phyloP scores from a whole-genome alignment of 1,140 invertebrate species.

The Dinoponera quadriceps region DNA sequence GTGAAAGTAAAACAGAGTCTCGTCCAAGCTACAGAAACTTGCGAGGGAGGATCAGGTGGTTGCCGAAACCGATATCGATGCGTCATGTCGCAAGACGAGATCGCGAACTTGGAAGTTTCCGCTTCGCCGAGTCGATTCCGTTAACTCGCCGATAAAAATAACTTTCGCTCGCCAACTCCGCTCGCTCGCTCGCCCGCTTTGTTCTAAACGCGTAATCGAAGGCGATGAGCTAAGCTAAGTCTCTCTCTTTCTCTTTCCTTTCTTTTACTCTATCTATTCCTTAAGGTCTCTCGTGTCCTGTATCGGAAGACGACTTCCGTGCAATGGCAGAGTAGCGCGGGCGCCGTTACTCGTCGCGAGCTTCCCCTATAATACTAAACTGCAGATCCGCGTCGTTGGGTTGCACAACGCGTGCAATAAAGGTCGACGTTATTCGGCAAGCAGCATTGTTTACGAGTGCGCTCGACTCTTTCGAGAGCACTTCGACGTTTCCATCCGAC shows the following conservation, averaged over 20 bases:
- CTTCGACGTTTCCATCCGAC: conserved; percentile 34
- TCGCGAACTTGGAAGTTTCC: background rate
- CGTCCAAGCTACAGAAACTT: background rate
- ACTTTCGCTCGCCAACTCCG: background rate
- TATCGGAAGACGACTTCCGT: conserved; percentile 7
- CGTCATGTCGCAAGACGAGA: background rate
- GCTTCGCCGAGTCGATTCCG: background rate
- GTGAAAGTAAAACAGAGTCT: background rate
- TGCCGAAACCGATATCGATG: background rate
- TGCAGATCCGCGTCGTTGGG: conserved; percentile 64
- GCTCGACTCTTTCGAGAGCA: conserved; percentile 70
- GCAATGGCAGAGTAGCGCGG: conserved; percentile 16
- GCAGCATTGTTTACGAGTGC: conserved; percentile 67
- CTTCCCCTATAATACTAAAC: conserved; percentile 57
- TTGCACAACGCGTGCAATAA: conserved; percentile 70
- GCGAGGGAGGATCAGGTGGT: background rate
- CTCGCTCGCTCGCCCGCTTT: background rate
- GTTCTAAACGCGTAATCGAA: conserved; percentile 8
- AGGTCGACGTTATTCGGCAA: conserved; percentile 65
- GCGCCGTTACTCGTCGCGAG: background rate
- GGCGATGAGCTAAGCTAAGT: too few relatives aligned
- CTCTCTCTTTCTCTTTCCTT: too few relatives aligned
- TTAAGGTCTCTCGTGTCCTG: background rate
- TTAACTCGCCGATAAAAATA: conserved; percentile 29
- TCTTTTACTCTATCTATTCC: background rate